phyloP scores from a whole-genome alignment of 2,113 vertebrate genomes.

The Sitta europaea region DNA sequence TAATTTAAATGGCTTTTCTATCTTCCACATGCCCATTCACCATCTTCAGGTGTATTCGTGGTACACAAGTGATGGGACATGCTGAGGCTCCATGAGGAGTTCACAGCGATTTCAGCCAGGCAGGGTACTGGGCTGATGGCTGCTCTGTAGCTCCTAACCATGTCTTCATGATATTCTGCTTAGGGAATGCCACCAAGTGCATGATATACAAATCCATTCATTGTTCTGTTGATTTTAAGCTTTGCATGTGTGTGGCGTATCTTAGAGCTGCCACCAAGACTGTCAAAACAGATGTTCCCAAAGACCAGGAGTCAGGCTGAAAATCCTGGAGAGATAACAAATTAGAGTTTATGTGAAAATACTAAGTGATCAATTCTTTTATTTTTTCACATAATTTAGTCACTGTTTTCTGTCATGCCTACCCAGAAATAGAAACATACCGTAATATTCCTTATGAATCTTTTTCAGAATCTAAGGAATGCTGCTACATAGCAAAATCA shows the following conservation, averaged over 20 bases:
- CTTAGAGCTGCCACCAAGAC: not conserved
- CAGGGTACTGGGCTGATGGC: not conserved
- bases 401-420: not conserved
- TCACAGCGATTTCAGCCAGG: not conserved
- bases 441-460: not conserved
- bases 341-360: not conserved
- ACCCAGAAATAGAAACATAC: not conserved
- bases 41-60: not conserved
- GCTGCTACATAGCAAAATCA: not conserved
- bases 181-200: not conserved
- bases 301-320: not conserved
- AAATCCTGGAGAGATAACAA: not conserved
- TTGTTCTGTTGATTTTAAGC: not conserved
- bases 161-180: not conserved
- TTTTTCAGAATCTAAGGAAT: not conserved
- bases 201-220: not conserved
- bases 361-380: not conserved
- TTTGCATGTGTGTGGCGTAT: not conserved
- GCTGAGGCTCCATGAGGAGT: rapidly evolving
- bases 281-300: not conserved
- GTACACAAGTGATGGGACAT: not conserved
- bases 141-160: rapidly evolving
- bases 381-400: not conserved
- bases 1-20: not conserved
- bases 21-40: not conserved